These are phyloP conservation scores for Cherax quadricarinatus DNA, from an alignment of 1,140 invertebrate species.

Conservation along the genomic window DNA sequence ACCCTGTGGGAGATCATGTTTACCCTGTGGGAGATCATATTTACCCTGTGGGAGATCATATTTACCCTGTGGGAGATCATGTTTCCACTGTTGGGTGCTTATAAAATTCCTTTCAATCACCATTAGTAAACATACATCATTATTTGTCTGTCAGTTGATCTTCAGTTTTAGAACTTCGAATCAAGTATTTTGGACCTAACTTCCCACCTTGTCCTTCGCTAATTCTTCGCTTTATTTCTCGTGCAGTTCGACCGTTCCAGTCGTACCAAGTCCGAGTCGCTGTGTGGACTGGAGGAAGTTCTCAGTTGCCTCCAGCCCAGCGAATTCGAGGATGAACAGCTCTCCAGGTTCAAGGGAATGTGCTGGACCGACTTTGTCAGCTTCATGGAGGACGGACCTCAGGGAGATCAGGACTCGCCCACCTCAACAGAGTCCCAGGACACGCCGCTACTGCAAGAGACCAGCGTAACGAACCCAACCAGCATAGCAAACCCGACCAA, in stretches of 20 bases:
- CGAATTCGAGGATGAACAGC: slow-evolving; percentile 81
- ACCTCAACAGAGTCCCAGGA: slow-evolving; percentile 18
- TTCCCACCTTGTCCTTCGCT: no score
- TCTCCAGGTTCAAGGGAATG: slow-evolving; percentile 79
- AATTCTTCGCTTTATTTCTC: not conserved
- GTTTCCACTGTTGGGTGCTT: no score
- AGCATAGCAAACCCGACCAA: not conserved
- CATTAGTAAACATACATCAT: no score
- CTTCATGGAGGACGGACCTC: slow-evolving; percentile 73
- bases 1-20: no score
- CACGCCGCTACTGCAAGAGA: slow-evolving; percentile 34
- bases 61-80: no score
- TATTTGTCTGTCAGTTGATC: no score
- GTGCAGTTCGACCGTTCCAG: slow-evolving; percentile 80
- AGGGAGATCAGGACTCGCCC: slow-evolving; percentile 32
- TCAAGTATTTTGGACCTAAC: no score
- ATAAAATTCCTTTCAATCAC: no score
- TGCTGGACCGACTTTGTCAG: slow-evolving; percentile 78
- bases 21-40: no score
- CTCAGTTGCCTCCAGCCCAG: slow-evolving; percentile 79
- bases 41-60: no score
- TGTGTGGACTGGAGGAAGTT: slow-evolving; percentile 80
- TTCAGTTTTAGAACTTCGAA: no score
- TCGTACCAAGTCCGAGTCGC: slow-evolving; percentile 79
- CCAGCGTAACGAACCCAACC: not conserved